phyloP scores from a whole-genome alignment of 2,113 vertebrate species.

The Ranitomeya imitator region DNA sequence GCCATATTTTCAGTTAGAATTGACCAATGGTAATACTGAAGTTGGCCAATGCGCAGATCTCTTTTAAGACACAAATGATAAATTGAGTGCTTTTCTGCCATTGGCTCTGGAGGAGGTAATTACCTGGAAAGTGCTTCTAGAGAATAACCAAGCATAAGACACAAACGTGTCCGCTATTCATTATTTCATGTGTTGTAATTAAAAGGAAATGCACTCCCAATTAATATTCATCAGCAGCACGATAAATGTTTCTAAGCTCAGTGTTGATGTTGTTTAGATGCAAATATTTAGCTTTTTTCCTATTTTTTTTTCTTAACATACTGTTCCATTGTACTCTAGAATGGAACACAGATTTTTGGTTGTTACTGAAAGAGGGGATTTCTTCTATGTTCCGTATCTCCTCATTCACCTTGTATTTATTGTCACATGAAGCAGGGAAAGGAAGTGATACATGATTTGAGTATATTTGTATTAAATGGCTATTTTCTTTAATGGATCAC shows the following conservation, averaged over 20 bases:
- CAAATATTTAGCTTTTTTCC: background rate
- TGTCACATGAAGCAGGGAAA: no score
- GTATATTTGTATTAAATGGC: no score
- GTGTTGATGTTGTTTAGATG: background rate
- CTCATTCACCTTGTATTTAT: no score
- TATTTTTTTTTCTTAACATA: no score
- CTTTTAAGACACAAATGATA: background rate
- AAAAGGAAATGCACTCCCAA: background rate
- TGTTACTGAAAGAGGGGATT: no score
- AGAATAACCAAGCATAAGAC: constrained; percentile 16
- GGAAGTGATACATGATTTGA: no score
- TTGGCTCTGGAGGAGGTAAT: constrained; percentile 21
- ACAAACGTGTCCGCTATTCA: background rate
- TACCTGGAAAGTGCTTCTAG: constrained; percentile 13
- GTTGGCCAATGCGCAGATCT: background rate
- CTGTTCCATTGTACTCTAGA: no score
- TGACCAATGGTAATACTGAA: background rate
- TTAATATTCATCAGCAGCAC: background rate
- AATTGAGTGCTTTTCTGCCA: background rate
- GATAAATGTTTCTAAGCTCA: background rate
- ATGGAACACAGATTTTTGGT: no score
- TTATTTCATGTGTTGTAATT: constrained; percentile 5
- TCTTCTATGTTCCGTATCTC: no score
- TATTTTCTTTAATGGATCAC: no score
- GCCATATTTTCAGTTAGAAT: background rate